These are phyloP conservation scores for Drosophila prolongata DNA, from an alignment of 2,888 invertebrate species.

Conservation along the genomic window DNA sequence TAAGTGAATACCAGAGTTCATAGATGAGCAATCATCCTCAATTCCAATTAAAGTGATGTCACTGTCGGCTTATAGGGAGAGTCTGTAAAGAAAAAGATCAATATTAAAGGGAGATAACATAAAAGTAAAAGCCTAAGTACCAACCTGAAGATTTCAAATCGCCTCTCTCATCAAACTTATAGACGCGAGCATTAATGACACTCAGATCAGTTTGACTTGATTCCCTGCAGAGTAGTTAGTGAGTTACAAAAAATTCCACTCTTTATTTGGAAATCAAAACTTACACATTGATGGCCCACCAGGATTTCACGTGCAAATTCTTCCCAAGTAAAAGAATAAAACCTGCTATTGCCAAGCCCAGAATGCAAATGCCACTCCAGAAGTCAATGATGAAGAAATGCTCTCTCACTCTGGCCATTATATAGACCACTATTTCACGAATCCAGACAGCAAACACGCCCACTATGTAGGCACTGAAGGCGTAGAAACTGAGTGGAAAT, in stretches of 20 bases:
- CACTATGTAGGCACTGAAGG: slow-evolving; percentile 70
- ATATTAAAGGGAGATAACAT: neutral
- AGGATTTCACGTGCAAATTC: slow-evolving; percentile 70
- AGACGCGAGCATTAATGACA: slow-evolving; percentile 70
- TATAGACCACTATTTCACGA: slow-evolving; percentile 77
- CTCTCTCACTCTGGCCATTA: slow-evolving; percentile 67
- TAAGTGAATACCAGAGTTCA: neutral
- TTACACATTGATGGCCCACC: slow-evolving; percentile 80
- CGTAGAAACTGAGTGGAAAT: slow-evolving; percentile 60
- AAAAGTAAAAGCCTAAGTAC: neutral
- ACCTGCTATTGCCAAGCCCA: slow-evolving; percentile 71
- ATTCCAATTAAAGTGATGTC: slow-evolving; percentile 55
- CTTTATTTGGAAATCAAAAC: slow-evolving; percentile 9
- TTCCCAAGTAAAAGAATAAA: slow-evolving; percentile 74
- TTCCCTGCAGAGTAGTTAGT: slow-evolving; percentile 39
- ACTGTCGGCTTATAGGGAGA: slow-evolving; percentile 70
- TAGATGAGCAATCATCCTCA: slow-evolving; percentile 6
- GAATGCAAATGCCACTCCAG: slow-evolving; percentile 77
- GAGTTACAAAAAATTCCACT: no score
- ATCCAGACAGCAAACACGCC: slow-evolving; percentile 73
- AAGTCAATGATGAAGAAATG: slow-evolving; percentile 79
- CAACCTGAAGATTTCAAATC: slow-evolving; percentile 63
- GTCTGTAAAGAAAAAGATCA: slow-evolving; percentile 37
- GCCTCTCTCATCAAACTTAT: slow-evolving; percentile 70
- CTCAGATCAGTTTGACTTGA: slow-evolving; percentile 70